Evolutionary conservation across 2,888 invertebrate genomes (phyloP).

Genomic region (Drosophila phalerata): DNA sequence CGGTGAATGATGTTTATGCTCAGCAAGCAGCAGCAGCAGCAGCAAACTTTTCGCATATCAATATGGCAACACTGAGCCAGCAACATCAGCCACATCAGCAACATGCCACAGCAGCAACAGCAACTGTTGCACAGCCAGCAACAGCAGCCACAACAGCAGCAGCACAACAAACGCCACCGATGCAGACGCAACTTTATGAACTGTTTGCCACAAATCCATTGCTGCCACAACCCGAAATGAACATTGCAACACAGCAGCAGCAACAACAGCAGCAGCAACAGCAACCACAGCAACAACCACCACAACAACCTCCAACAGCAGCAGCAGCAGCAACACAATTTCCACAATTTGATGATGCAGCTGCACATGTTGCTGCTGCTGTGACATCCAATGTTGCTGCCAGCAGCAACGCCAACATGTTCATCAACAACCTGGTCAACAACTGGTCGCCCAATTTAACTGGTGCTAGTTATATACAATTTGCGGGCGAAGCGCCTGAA

Average conservation of each 20-base stretch:
- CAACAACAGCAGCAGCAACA: constrained; percentile 43
- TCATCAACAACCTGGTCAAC: constrained; percentile 84
- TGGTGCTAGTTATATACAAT: constrained; percentile 83
- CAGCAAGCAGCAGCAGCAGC: too few species aligned
- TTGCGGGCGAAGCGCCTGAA: constrained; percentile 64
- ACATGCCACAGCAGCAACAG: constrained; percentile 20
- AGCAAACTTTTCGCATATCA: constrained; percentile 65
- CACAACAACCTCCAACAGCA: constrained; percentile 3
- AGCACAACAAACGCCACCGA: constrained; percentile 65
- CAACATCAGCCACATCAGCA: constrained; percentile 58
- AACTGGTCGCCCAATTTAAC: constrained; percentile 85
- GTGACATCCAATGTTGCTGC: constrained; percentile 29
- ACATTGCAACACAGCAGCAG: constrained; percentile 38
- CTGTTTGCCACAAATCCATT: constrained; percentile 83
- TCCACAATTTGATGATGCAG: constrained; percentile 56
- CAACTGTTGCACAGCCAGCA: constrained; percentile 65
- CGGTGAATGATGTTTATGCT: constrained; percentile 59
- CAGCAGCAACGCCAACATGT: constrained; percentile 77
- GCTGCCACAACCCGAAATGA: constrained; percentile 75
- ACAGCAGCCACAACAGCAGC: constrained; percentile 20
- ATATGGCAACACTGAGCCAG: constrained; percentile 64
- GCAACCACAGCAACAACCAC: constrained; percentile 25
- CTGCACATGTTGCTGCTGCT: constrained; percentile 13
- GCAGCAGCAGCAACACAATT: constrained; percentile 23
- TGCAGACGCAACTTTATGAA: constrained; percentile 83